A percentile compares a stretch with the other conserved stretches of the same genome.
Evolutionary conservation across 53 echinoderm and acorn worm species (phyloP).

Genomic region (Arbacia lixula): DNA sequence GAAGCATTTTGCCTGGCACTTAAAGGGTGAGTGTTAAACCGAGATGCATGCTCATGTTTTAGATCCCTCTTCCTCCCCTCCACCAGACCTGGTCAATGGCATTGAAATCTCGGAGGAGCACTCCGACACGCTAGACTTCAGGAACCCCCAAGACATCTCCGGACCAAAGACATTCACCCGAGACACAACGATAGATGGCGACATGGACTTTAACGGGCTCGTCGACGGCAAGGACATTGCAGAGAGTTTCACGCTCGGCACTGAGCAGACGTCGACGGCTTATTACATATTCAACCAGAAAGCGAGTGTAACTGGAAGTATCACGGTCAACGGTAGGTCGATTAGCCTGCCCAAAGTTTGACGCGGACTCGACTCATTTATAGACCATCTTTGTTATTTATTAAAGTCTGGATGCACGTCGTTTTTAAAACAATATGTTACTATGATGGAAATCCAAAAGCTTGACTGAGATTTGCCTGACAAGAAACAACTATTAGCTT

Average conservation of each 20-base stretch:
- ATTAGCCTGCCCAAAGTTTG: too few relatives aligned
- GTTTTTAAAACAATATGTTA: too few relatives aligned
- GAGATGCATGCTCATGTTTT: too few relatives aligned
- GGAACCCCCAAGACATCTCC: conserved; percentile 19
- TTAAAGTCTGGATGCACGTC: too few relatives aligned
- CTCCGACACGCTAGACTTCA: conserved; percentile 40
- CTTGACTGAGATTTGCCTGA: too few relatives aligned
- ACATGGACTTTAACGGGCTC: conserved; percentile 22
- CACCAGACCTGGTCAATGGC: conserved; percentile 52
- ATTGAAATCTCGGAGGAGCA: conserved; percentile 36
- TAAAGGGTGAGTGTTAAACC: too few relatives aligned
- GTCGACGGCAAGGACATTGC: conserved; percentile 41
- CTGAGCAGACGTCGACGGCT: conserved; percentile 47
- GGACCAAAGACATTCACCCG: conserved; percentile 56
- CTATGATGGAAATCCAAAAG: too few relatives aligned
- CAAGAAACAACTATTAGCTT: too few relatives aligned
- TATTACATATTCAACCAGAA: conserved; percentile 19
- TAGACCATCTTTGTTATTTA: too few relatives aligned
- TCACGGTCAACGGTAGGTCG: conserved; percentile 35
- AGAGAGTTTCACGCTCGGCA: conserved; percentile 28
- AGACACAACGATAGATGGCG: conserved; percentile 1
- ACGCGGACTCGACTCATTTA: too few relatives aligned
- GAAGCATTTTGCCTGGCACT: too few relatives aligned
- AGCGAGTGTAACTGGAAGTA: conserved; percentile 15
- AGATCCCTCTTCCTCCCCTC: too few relatives aligned